Evolutionary conservation across 2,113 vertebrate species (phyloP).

Genomic region (Phaetusa simplex): DNA sequence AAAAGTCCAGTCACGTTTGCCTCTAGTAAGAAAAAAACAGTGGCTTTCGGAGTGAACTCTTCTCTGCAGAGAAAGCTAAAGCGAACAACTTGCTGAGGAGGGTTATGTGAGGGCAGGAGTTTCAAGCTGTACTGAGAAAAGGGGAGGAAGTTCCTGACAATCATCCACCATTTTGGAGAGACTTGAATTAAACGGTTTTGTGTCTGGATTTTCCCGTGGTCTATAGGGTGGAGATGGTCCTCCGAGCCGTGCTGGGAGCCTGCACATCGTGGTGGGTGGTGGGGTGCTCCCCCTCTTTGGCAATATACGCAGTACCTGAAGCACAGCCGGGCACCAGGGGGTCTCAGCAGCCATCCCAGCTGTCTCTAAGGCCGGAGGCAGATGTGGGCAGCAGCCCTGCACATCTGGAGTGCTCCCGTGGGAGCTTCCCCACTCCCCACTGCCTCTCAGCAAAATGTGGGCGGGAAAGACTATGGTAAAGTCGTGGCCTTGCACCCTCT

Average conservation of each 20-base stretch:
- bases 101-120: background rate
- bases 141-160: background rate
- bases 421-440: background rate
- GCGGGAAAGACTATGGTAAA: background rate
- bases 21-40: background rate
- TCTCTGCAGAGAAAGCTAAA: background rate
- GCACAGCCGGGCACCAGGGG: too few species aligned
- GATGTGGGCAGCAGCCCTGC: background rate
- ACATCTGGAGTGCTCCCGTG: background rate
- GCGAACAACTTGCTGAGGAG: background rate
- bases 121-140: background rate
- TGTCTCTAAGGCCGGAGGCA: accelerated
- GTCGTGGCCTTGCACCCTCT: background rate
- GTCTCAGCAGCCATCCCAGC: accelerated
- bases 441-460: background rate
- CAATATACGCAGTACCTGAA: background rate
- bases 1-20: background rate
- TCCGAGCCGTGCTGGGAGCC: background rate
- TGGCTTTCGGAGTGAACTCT: background rate
- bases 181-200: background rate
- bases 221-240: background rate
- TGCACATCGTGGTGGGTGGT: background rate
- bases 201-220: background rate
- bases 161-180: accelerated
- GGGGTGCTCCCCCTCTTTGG: background rate